Conservation (phyloP, 2,888 invertebrate species). For the Diplolepis rosae region DNA sequence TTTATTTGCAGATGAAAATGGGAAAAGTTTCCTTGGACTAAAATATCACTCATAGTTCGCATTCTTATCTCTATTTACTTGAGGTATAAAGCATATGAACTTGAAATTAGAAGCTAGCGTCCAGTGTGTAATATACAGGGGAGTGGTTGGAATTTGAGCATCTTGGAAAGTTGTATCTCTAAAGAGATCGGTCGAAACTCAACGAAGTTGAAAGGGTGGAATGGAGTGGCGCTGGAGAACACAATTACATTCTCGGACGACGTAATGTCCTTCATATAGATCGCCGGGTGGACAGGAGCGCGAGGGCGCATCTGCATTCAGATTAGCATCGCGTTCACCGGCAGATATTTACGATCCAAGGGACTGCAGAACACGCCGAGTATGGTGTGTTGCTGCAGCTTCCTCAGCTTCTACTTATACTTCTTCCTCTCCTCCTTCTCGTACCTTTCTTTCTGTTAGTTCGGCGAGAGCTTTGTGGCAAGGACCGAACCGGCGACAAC, state of each 20-base stretch:
- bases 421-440: slow-evolving; percentile 27
- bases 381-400: slow-evolving; percentile 41
- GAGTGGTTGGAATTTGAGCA: slow-evolving; percentile 37
- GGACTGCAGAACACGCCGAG: slow-evolving; percentile 51
- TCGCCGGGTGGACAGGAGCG: slow-evolving; percentile 53
- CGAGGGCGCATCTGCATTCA: slow-evolving; percentile 65
- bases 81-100: too few relatives aligned
- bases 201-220: slow-evolving; percentile 43
- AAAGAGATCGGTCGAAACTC: slow-evolving; percentile 25
- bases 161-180: slow-evolving; percentile 33
- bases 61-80: too few relatives aligned
- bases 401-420: slow-evolving; percentile 33
- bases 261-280: slow-evolving; percentile 61
- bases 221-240: slow-evolving; percentile 44
- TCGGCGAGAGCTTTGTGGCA: slow-evolving; percentile 39
- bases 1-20: too few relatives aligned
- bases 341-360: slow-evolving; percentile 62
- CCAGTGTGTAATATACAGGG: not conserved
- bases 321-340: slow-evolving; percentile 65
- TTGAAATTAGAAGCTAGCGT: not conserved
- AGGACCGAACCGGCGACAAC: slow-evolving; percentile 42
- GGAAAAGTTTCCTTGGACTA: too few relatives aligned
- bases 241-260: slow-evolving; percentile 55
- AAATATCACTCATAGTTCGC: too few relatives aligned
- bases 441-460: slow-evolving; percentile 32